Evolutionary conservation across 2,113 vertebrate genomes (phyloP), one percentile per base, ranked within the genome.

Genomic region (Herpailurus yagouaroundi): DNA sequence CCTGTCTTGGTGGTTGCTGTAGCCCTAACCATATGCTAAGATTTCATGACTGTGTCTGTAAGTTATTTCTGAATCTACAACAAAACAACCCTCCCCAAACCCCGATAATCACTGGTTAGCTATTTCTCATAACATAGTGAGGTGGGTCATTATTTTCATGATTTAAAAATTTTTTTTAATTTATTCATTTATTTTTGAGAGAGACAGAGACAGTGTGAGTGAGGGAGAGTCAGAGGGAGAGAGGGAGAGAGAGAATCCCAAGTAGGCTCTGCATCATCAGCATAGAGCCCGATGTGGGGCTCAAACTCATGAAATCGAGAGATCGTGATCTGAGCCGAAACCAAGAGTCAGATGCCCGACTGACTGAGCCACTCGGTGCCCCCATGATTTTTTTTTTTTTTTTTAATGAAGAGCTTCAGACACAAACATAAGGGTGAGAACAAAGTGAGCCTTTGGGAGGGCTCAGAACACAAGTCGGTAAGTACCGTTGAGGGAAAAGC

Each of bases 331-430:
- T 60, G 57, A 60, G 57, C 57, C 57, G 0, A 60, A 23, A 60
- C 57, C 57, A 9, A 60, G 57, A 60, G 57, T 60, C 57, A 60
- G 57, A 60, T 60, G 21, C 57, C 57, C 21, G 23, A 60, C 57
- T 1, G 21, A 60, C 57, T 60, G 57, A 60, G 57, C 21, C 57
- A 23, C 21, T 8, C 57, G 57, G 21, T 60, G 57, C 57, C 57
- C 21, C 21, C 21, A 23, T 60, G 19, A 23, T 14, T 50, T 50
- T 60, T 23, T 60, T 60, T 92, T 36, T 36, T 97, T 92, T 97
- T 92, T n/a, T 41, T 80, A 74, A 50, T 82, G 60, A 96, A 77
- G 38, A 64, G 36, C 23, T 69, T 96, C 91, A 96, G 97, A 97
- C 83, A 83, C 2, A 38, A 66, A 60, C 64, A 95, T 85, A 97